Base-by-base conservation (phyloP, 2,113 vertebrate genomes). In the Hystrix cristata region DNA sequence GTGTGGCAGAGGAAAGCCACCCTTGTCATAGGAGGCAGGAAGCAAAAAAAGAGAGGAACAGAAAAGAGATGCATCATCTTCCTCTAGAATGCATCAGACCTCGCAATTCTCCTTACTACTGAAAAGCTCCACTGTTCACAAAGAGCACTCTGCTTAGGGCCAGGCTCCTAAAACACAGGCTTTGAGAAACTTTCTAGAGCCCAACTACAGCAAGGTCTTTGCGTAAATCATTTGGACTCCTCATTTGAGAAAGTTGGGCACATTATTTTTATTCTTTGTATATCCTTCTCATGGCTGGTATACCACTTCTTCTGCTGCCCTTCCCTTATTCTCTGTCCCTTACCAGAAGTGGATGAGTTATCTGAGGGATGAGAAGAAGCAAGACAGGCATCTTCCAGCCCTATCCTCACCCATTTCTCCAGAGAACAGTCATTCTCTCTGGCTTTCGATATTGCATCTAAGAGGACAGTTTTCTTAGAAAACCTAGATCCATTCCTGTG, bases 301-400 rank as follows among this genome's bases (percentile, higher is more conserved):
- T 11, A 1, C 14, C 25, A 11, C 53, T 19, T 2, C 53, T 19
- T 2, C 2, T 79, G 29, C 29, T 10, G 16, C 29, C 10, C 5
- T 15, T 34, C 11, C 0, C 7, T 48, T 48, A 6, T 53, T 18
- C 10, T 51, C 31, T 19, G 71, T 7, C 38, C 7, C 48, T 0
- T 3, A n/a, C 62, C 53, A 14, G 1, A 11, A 3, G 11, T 38
- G 31, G 12, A 0, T 34, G 31, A 27, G 59, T n/a, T 53, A 1
- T 2, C 53, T 31, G 46, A 0, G 29, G 34, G 25, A 7, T 11
- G 3, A 53, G 43, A 34, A 43, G 48, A 55, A 38, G 19, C 0
- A 3, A 0, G 6, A 1, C 19, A 2, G 10, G n/a, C 4, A 18
- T 65, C 21, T 0, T 1, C 3, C 10, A 53, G 31, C 21, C 10